Base-by-base conservation (phyloP, 2,797 vertebrate genomes). In the Alca torda region DNA sequence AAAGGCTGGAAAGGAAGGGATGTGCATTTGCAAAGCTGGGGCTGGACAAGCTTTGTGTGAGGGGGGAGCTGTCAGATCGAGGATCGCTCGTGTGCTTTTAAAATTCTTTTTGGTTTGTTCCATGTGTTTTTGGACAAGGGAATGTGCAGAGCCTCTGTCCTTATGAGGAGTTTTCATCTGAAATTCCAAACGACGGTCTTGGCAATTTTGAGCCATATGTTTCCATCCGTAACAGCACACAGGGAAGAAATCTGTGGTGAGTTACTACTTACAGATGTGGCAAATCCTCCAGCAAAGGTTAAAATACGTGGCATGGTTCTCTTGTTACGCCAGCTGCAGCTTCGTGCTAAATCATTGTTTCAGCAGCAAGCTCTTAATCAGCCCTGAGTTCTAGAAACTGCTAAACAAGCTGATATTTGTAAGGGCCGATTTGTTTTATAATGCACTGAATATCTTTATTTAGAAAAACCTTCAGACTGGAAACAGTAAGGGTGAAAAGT, bases 241-340 rank as follows among this genome's bases (percentile, higher is more conserved):
- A 20, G 61, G 69, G 76, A 95, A 78, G 82, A 92, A 96, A 91
- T 96, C 75, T 84, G 72, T 51, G 69, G 67, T 92, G 95, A 96
- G 87, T 96, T 95, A 94, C 92, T 93, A 4, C 95, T 92, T 93
- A 91, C 93, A 96, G 89, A 96, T 97, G 96, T 94, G 93, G 84
- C 54, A 31, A 87, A 95, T 95, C 82, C 90, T 88, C 87, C 90
- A 92, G 93, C 86, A 93, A 72, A 97, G 89, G 93, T 96, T 96
- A 95, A 96, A 93, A 81, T 95, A 87, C 5, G 6, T 94, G 93
- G 61, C 96, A 95, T 35, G 46, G 81, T 69, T 94, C 96, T 95
- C 89, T 94, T 94, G 92, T 96, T 96, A 91, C 73, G 0, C 87
- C 94, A 95, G 96, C 96, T 97, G 96, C 92, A 86, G 90, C 79